Conservation (phyloP, 2,888 invertebrate genomes). For the Hoplodrina ambigua region DNA sequence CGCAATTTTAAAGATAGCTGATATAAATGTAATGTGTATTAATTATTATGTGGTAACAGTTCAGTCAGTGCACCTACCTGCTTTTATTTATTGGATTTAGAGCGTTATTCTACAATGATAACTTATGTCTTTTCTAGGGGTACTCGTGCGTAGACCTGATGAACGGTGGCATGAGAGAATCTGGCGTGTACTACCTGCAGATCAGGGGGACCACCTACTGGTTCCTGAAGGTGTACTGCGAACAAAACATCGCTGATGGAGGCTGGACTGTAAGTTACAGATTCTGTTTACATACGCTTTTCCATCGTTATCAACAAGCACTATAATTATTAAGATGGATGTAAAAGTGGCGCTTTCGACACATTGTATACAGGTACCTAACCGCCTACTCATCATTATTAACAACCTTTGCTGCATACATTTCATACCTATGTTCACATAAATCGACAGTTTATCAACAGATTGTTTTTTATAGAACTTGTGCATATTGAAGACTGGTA, state of each 20-base stretch:
- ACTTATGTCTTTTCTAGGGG: slow-evolving; percentile 90
- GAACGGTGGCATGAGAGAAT: slow-evolving; percentile 96
- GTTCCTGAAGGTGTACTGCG: slow-evolving; percentile 97
- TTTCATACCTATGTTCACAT: no score
- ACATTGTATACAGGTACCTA: no score
- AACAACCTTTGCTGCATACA: no score
- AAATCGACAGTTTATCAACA: no score
- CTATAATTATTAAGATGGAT: no score
- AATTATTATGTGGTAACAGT: slow-evolving; percentile 24
- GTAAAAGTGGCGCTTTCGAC: no score
- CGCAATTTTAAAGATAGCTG: slow-evolving; percentile 39
- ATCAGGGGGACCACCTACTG: slow-evolving; percentile 97
- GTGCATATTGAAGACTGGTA: no score
- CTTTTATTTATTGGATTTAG: slow-evolving; percentile 19
- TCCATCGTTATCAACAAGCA: no score
- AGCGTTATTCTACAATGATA: slow-evolving; percentile 47
- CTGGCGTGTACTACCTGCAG: slow-evolving; percentile 97
- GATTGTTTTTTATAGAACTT: no score
- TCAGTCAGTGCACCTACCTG: slow-evolving; percentile 2
- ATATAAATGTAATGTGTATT: slow-evolving; percentile 32
- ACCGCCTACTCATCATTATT: no score
- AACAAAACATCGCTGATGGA: slow-evolving; percentile 96
- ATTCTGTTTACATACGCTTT: neutral
- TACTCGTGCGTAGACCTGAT: slow-evolving; percentile 96
- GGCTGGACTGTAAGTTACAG: slow-evolving; percentile 96